phyloP scores from a whole-genome alignment of 2,797 vertebrate genomes.

The Thamnophis elegans region DNA sequence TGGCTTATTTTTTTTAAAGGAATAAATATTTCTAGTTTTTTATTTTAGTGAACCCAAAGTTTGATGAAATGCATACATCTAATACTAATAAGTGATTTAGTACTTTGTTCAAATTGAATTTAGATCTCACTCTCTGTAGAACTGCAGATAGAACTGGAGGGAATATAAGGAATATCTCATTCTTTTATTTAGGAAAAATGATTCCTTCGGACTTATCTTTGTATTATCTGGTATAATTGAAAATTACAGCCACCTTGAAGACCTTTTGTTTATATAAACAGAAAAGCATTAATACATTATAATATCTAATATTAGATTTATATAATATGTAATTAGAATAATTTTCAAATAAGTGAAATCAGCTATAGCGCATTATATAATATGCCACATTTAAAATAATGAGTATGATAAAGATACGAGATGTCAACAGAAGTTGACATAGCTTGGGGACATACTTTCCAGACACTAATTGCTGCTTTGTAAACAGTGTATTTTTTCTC shows the following conservation, averaged over 20 bases:
- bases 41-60: neutral
- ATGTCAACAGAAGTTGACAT: neutral
- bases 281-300: neutral
- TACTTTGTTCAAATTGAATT: neutral
- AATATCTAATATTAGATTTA: neutral
- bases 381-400: neutral
- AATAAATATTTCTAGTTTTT: neutral
- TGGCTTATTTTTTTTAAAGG: neutral
- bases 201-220: neutral
- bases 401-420: neutral
- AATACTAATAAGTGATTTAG: neutral
- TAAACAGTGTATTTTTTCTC: slow-evolving; percentile 10
- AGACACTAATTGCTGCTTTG: neutral
- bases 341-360: neutral
- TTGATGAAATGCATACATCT: neutral
- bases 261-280: neutral
- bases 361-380: neutral
- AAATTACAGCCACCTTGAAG: neutral
- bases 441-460: neutral
- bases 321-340: neutral
- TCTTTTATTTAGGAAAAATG: neutral
- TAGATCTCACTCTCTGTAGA: neutral
- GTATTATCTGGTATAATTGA: neutral
- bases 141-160: neutral
- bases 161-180: neutral